phyloP scores from a whole-genome alignment of 1,140 invertebrate genomes.

The Pseudoatta argentina region DNA sequence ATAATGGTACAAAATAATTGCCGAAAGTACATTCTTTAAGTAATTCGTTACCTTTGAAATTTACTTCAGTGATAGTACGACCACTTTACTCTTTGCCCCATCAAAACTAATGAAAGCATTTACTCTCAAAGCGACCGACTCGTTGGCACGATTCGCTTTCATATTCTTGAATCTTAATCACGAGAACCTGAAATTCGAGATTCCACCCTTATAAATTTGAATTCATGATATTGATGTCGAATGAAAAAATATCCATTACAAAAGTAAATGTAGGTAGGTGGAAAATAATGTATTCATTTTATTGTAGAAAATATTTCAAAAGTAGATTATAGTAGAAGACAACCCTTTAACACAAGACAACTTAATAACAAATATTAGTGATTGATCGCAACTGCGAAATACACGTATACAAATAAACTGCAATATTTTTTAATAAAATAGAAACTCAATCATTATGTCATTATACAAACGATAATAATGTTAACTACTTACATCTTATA shows the following conservation, averaged over 20 bases:
- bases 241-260: constrained; percentile 35
- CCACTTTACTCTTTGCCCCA: constrained; percentile 58
- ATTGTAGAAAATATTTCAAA: neutral
- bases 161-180: constrained; percentile 65
- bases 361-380: neutral
- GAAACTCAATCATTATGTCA: neutral
- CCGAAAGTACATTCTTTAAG: constrained; percentile 42
- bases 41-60: constrained; percentile 58
- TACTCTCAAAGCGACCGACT: constrained; percentile 59
- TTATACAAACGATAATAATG: neutral
- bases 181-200: constrained; percentile 54
- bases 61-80: constrained; percentile 52
- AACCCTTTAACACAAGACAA: neutral
- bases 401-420: neutral
- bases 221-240: constrained; percentile 47
- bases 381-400: neutral
- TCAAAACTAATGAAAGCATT: constrained; percentile 65
- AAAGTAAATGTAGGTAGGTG: neutral
- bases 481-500: neutral
- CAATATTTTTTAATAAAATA: constrained; percentile 23
- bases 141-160: constrained; percentile 55
- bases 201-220: constrained; percentile 43
- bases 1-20: constrained; percentile 44
- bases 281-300: neutral
- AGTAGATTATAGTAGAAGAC: neutral